Conservation (phyloP, 2,113 vertebrate genomes). For the Oreochromis niloticus region DNA sequence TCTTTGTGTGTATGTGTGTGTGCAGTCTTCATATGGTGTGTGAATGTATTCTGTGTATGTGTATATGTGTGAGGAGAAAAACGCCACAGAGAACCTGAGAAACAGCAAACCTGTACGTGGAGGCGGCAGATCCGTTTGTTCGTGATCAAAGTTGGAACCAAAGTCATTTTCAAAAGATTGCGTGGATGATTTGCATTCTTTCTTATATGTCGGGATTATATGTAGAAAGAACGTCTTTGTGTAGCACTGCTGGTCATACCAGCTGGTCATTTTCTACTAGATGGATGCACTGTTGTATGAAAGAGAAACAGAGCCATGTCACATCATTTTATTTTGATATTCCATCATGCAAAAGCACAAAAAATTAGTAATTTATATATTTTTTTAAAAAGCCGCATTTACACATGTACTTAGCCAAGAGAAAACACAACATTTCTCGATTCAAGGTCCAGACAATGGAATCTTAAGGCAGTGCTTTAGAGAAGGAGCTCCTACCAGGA, state of each 20-base stretch:
- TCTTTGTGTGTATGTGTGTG: background rate
- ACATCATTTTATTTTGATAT: background rate
- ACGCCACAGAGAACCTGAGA: slow-evolving; percentile 29
- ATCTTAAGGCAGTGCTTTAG: background rate
- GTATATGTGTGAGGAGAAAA: background rate
- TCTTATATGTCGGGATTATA: background rate
- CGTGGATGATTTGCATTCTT: background rate
- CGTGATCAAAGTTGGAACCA: slow-evolving; percentile 46
- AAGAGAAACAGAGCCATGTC: background rate
- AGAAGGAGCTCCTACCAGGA: background rate
- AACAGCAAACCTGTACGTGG: slow-evolving; percentile 4
- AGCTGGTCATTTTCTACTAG: background rate
- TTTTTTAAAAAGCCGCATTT: background rate
- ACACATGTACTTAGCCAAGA: background rate
- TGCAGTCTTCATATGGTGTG: slow-evolving; percentile 16
- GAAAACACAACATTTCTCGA: background rate
- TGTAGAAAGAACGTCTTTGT: background rate
- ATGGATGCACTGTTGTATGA: background rate
- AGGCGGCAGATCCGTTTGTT: slow-evolving; percentile 38
- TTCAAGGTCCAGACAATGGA: background rate
- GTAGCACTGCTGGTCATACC: background rate
- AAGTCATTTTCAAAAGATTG: slow-evolving; percentile 29
- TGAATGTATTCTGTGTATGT: background rate
- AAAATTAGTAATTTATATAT: background rate
- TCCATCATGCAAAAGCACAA: background rate